Percentiles rank a stretch among this genome's conserved stretches.
Evolutionary conservation across 2,888 invertebrate genomes (phyloP).

Genomic region (Lagria hirta): DNA sequence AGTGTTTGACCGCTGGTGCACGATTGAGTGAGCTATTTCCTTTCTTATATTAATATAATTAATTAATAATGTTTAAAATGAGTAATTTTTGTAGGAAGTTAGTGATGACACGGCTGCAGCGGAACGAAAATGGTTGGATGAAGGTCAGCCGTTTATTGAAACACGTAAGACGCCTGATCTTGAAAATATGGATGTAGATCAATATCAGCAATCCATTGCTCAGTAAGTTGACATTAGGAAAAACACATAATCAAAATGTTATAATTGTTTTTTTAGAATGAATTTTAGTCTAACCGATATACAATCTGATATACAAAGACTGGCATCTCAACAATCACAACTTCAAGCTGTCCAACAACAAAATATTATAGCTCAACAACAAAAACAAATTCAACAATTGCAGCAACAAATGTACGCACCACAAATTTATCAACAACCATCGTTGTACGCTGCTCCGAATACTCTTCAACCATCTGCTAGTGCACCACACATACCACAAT

Average conservation of each 20-base stretch:
- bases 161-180: slow-evolving; percentile 72
- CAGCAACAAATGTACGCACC: slow-evolving; percentile 51
- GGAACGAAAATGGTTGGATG: slow-evolving; percentile 69
- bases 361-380: slow-evolving; percentile 57
- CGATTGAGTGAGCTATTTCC: slow-evolving; percentile 1
- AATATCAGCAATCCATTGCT: slow-evolving; percentile 67
- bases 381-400: slow-evolving; percentile 53
- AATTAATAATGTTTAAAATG: too few species aligned
- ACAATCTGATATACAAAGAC: slow-evolving; percentile 89
- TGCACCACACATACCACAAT: slow-evolving; percentile 57
- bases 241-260: slow-evolving; percentile 2
- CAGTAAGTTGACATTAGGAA: slow-evolving; percentile 63
- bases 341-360: slow-evolving; percentile 66
- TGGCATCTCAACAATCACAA: slow-evolving; percentile 80
- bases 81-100: slow-evolving; percentile 56
- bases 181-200: slow-evolving; percentile 76
- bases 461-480: slow-evolving; percentile 51
- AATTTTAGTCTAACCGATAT: slow-evolving; percentile 92
- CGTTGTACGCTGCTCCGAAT: slow-evolving; percentile 37
- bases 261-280: slow-evolving; percentile 65
- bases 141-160: slow-evolving; percentile 61
- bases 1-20: slow-evolving; percentile 17
- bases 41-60: neutral
- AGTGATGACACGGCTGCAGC: slow-evolving; percentile 60
- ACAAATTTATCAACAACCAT: slow-evolving; percentile 58